A percentile compares a stretch with the other conserved stretches of the same genome.
phyloP scores from a whole-genome alignment of 2,888 invertebrate genomes.

The Yponomeuta evonymella region DNA sequence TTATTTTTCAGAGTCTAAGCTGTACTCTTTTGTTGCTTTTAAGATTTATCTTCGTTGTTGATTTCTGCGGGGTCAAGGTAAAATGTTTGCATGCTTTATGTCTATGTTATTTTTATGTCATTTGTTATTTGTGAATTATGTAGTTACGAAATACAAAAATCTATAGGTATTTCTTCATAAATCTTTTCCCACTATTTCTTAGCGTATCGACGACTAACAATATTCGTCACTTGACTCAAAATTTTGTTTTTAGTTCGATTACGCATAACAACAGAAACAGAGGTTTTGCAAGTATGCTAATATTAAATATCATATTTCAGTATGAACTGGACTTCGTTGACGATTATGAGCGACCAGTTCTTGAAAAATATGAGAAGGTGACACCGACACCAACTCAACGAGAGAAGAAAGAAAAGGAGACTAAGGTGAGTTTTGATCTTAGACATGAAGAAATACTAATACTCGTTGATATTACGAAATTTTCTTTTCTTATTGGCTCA shows the following conservation, averaged over 20 bases:
- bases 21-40: not conserved
- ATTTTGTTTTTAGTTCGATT: no score
- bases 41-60: not conserved
- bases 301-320: conserved; percentile 35
- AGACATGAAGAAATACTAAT: not conserved
- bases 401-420: conserved; percentile 67
- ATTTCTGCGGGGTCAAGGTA: not conserved
- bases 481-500: no score
- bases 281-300: no score
- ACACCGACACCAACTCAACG: conserved; percentile 60
- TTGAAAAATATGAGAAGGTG: conserved; percentile 82
- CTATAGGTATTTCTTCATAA: no score
- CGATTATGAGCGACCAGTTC: conserved; percentile 84
- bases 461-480: not conserved
- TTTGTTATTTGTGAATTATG: not conserved
- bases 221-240: no score
- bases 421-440: conserved; percentile 41
- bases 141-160: no score
- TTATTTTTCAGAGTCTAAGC: not conserved
- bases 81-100: not conserved
- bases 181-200: no score
- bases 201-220: no score
- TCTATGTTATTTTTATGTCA: not conserved
- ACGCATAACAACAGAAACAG: no score
- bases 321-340: conserved; percentile 73